Base-by-base conservation (phyloP, 2,888 invertebrate species). In the Melanostoma mellinum region DNA sequence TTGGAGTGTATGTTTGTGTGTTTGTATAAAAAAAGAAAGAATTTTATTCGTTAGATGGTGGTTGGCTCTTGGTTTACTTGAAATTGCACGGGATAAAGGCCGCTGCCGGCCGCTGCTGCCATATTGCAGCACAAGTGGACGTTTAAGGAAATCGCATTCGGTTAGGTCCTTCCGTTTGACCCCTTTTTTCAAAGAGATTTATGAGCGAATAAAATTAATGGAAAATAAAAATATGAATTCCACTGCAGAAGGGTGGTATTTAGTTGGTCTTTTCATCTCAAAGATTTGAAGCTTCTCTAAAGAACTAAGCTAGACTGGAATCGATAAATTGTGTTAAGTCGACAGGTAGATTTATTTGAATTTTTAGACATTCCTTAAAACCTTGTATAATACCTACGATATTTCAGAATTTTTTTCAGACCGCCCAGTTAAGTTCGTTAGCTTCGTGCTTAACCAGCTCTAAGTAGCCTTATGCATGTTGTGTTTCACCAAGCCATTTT, bases 101-200 rank as follows among this genome's bases (percentile, higher is more conserved):
- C 74, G 74, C 73, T 69, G 65, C 50, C 36, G 48, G 48, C 35
- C 35, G 10, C 61, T 35, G 65, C 52, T 46, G 10, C 42, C 74
- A 71, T 74, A 79, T 79, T 84, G 79, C 74, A 84, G 69, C 74
- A 84, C 52, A 67, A 71, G 56, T 71, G 65, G 84, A 84, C 74
- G 60, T 74, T 74, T 84, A 71, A 84, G 84, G 79, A 84, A 84
- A 84, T 84, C 84, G 79, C 78, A 84, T 79, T 84, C 74, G 74
- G 84, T 79, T 79, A 71, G 79, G 50, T 78, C 78, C 33, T 78
- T 84, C 67, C 79, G 74, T 65, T 74, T 84, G 84, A 79, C 84
- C 79, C 46, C 60, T 35, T 84, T 63, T 50, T 50, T 84, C 46
- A 5, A n/a, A 38, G 9, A 65, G 74, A 84, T 84, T 84, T 84